Evolutionary conservation across 2,888 invertebrate species (phyloP).

Genomic region (Agrilus cyanescens): DNA sequence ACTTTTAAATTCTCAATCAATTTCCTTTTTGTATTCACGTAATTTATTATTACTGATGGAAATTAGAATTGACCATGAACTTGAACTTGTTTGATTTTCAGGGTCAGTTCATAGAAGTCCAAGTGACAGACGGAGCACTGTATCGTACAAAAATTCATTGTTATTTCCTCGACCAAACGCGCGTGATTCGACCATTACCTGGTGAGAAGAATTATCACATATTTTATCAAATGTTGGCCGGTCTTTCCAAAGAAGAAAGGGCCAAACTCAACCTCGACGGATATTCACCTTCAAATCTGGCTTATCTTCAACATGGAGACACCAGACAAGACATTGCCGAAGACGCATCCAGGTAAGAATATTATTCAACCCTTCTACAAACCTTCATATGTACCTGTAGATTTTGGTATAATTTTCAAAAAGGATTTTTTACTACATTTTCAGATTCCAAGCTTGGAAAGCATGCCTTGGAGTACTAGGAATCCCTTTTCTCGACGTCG

Average conservation of each 20-base stretch:
- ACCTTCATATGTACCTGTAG: neutral
- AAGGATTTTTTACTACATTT: conserved; percentile 14
- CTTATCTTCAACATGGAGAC: conserved; percentile 69
- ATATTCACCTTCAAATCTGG: conserved; percentile 67
- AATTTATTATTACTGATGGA: too few species aligned
- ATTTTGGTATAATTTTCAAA: conserved; percentile 1
- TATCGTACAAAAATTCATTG: conserved; percentile 94
- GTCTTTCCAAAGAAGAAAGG: conserved; percentile 74
- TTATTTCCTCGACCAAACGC: conserved; percentile 87
- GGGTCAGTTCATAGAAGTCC: conserved; percentile 94
- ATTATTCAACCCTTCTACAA: neutral
- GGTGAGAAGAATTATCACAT: conserved; percentile 94
- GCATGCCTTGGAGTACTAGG: conserved; percentile 80
- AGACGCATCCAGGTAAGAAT: conserved; percentile 44
- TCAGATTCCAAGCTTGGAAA: conserved; percentile 83
- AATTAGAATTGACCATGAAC: conserved; percentile 5
- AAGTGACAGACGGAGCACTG: conserved; percentile 87
- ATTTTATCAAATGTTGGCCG: conserved; percentile 91
- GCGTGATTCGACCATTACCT: conserved; percentile 74
- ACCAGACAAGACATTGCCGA: conserved; percentile 59
- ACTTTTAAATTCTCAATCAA: neutral
- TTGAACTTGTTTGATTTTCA: conserved; percentile 30
- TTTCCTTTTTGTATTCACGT: too few species aligned
- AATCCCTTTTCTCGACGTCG: conserved; percentile 88
- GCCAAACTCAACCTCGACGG: conserved; percentile 80